Base-by-base conservation (phyloP, 92 coral and sea anemone genomes). In the Paragorgia papillata region DNA sequence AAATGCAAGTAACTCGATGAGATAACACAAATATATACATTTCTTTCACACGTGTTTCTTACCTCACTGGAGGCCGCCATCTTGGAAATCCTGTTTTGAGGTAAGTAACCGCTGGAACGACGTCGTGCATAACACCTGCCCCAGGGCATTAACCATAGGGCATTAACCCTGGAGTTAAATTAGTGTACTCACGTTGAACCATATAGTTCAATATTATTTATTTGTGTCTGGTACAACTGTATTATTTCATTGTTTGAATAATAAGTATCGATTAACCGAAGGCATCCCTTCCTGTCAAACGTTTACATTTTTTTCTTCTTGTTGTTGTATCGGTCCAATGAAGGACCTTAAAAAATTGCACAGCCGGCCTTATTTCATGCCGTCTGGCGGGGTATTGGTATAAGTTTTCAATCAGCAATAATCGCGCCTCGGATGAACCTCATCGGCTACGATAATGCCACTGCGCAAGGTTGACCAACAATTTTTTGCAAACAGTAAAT, bases 381-480 rank as follows among this genome's bases (percentile, higher is more conserved):
- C 91, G 91, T 88, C 91, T 84, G 70, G 91, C 91, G 91, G 91
- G 91, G 88, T 84, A 87, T 87, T 84, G 88, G 91, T 87, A 87
- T 84, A 87, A 87, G 91, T 88, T 88, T 88, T 88, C 91, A 88
- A 88, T 87, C 85, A 87, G 91, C 90, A 86, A 86, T 86, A 86
- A 82, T 86, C 90, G 84, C 90, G 84, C 75, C 87, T 78, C 90
- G 86, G 84, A 83, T 83, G 60, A 84, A 54, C 91, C 88, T 87
- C 91, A 83, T 67, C 63, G 79, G 81, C 89, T 88, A 88, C 87
- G 83, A 85, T 88, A 77, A 88, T 88, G 92, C 92, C 89, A 88
- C 92, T 84, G 92, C 92, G 92, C 92, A 88, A 88, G 86, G 93
- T 86, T 89, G 15, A 7, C 53, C 2, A 7, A 7, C 15, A 46